Base-by-base conservation (phyloP, 1,140 invertebrate genomes). In the Aphis craccivora region DNA sequence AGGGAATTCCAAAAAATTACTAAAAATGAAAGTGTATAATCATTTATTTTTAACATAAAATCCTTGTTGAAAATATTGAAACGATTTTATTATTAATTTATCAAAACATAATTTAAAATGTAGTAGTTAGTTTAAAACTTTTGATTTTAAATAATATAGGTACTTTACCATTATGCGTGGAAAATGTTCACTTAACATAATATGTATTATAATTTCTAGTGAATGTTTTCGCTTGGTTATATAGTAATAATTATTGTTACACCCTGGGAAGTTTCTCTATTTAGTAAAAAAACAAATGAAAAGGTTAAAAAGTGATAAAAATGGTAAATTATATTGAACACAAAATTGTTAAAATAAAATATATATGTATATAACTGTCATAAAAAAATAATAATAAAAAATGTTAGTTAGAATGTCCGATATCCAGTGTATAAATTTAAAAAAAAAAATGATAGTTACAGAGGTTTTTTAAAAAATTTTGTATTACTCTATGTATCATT, bases 31-130 rank as follows among this genome's bases (percentile, higher is more conserved):
- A 76, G 14, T 76, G 30, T 2, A 76, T 76, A 76, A n/a, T 76
- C 18, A n/a, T 67, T 67, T n/a, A 67, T 76, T 76, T n/a, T n/a
- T 67, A 67, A 76, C 60, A 76, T n/a, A 76, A 76, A 76, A n/a
- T 76, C n/a, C 1, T n/a, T 76, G 25, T 30, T 67, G 60, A n/a
- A 67, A 67, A 67, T 67, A 67, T 67, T 67, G 4, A 18, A 76
- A 76, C 60, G 18, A 76, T 76, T 76, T 76, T 5, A n/a, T 76
- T 76, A 76, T 76, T 76, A 76, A 76, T 76, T n/a, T 67, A 35
- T 76, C 30, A 76, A 76, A 76, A 76, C 60, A 76, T 76, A 76
- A 35, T n/a, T n/a, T 18, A 76, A 76, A n/a, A 18, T 76, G 14
- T 18, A 20, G 14, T n/a, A 18, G 30, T 14, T n/a, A 76, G 60